Evolutionary conservation across 1,140 invertebrate species (phyloP).

Genomic region (Drosophila burlai): DNA sequence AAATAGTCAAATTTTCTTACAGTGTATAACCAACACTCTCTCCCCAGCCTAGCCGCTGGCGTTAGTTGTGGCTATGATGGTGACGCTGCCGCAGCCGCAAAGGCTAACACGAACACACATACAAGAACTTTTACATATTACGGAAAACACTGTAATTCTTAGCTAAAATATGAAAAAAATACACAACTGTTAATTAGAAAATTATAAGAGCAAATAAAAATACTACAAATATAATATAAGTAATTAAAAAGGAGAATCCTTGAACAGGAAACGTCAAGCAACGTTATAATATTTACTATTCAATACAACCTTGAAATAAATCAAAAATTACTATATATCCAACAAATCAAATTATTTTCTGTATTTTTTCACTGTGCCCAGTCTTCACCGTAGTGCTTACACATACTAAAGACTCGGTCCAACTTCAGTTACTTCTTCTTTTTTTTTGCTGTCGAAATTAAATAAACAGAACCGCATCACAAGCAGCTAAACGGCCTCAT

Average conservation of each 20-base stretch:
- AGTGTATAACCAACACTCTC: slow-evolving; percentile 28
- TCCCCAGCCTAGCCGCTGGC: slow-evolving; percentile 40
- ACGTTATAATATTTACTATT: not conserved
- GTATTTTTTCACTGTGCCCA: not conserved
- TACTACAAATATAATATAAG: not conserved
- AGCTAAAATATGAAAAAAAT: not conserved
- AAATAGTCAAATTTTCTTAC: not conserved
- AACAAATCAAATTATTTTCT: not conserved
- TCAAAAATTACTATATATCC: not conserved
- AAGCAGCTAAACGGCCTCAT: slow-evolving; percentile 36
- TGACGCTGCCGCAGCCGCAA: slow-evolving; percentile 48
- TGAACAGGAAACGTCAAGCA: not conserved
- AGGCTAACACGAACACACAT: slow-evolving; percentile 27
- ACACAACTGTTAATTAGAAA: not conserved
- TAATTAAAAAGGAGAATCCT: not conserved
- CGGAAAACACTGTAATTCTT: not conserved
- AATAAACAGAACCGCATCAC: slow-evolving; percentile 61
- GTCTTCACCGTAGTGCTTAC: not conserved
- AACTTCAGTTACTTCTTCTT: slow-evolving; percentile 29
- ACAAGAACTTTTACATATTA: slow-evolving; percentile 4
- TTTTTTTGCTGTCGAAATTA: slow-evolving; percentile 66
- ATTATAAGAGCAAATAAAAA: not conserved
- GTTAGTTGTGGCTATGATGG: slow-evolving; percentile 61
- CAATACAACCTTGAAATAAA: not conserved
- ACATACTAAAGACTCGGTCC: slow-evolving; percentile 5